These are phyloP conservation scores for Lophotriccus pileatus DNA, from an alignment of 2,797 vertebrate species.

Conservation along the genomic window DNA sequence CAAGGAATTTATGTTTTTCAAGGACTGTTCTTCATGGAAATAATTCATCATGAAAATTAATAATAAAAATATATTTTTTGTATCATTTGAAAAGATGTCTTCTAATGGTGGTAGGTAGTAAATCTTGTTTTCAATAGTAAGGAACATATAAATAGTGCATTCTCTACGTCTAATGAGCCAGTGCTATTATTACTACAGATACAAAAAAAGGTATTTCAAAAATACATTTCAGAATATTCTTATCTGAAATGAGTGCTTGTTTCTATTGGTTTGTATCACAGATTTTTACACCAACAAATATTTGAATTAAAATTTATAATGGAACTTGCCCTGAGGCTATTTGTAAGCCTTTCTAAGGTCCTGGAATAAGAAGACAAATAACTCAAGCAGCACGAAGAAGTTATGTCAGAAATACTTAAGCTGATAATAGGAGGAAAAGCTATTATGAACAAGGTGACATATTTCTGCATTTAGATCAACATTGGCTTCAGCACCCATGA, in stretches of 20 bases:
- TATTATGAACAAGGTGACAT: neutral
- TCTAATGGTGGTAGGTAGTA: neutral
- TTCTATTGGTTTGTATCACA: neutral
- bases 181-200: neutral
- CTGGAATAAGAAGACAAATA: neutral
- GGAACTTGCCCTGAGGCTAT: neutral
- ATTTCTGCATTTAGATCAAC: neutral
- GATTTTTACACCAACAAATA: neutral
- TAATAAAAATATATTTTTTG: neutral
- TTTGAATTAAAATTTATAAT: neutral
- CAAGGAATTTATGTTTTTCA: neutral
- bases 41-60: slow-evolving; percentile 5
- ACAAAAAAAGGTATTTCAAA: neutral
- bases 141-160: neutral
- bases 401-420: neutral
- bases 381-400: neutral
- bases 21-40: neutral
- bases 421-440: neutral
- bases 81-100: neutral
- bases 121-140: slow-evolving; percentile 10
- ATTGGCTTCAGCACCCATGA: neutral
- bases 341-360: neutral
- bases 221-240: neutral
- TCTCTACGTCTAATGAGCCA: neutral
- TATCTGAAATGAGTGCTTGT: neutral